Percentiles rank a stretch among this genome's conserved stretches.
Conservation (phyloP, 1,140 invertebrate species). For the Aphelenchoides avenae region DNA sequence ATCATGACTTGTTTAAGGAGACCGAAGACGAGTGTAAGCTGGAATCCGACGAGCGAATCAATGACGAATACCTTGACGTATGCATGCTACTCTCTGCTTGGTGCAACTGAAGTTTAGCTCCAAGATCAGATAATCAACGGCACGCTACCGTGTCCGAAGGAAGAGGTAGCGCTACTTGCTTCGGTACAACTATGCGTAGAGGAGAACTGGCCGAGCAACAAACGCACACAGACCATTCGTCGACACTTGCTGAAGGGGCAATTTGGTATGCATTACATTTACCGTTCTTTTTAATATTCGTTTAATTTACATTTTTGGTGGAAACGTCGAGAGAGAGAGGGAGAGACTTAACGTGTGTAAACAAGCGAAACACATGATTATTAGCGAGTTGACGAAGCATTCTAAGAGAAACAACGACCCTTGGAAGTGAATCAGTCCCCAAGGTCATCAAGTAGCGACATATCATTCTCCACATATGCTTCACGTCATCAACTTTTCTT, state of each 20-base stretch:
- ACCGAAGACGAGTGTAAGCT: constrained; percentile 52
- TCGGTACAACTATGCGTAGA: constrained; percentile 70
- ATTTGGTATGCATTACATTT: constrained; percentile 44
- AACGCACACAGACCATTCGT: constrained; percentile 57
- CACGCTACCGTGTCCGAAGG: constrained; percentile 69
- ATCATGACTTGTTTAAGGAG: constrained; percentile 33
- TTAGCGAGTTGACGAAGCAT: too few species aligned
- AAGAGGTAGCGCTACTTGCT: constrained; percentile 69
- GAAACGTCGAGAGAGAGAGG: too few species aligned
- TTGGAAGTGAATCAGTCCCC: too few species aligned
- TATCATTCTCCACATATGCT: too few species aligned
- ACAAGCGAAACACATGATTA: too few species aligned
- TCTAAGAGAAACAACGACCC: too few species aligned
- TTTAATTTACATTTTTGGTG: too few species aligned
- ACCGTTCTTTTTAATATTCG: background rate
- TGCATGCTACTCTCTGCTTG: too few species aligned
- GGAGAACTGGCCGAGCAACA: constrained; percentile 66
- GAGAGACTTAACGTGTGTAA: background rate
- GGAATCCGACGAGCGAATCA: constrained; percentile 54
- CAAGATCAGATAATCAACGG: constrained; percentile 68
- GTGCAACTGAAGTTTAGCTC: constrained; percentile 62
- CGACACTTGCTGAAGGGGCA: constrained; percentile 56
- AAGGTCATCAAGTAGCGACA: too few species aligned
- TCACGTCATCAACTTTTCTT: constrained; percentile 8
- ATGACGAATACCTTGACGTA: constrained; percentile 58